These are phyloP conservation scores for Tragelaphus eurycerus DNA, from an alignment of 2,797 vertebrate species.

Conservation along the genomic window DNA sequence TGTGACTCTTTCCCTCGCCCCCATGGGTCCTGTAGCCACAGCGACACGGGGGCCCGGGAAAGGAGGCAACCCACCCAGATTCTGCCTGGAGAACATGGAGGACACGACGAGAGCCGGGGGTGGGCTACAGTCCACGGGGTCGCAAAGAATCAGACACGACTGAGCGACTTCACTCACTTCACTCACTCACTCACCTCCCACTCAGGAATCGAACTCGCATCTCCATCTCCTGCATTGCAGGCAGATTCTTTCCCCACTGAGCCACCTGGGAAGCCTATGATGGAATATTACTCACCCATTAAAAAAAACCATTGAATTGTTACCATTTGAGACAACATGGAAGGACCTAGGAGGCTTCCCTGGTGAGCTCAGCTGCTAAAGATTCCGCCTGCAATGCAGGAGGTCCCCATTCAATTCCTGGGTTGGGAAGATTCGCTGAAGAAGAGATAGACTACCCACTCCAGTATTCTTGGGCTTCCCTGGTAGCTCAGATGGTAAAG, in stretches of 20 bases:
- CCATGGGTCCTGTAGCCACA: too few relatives aligned
- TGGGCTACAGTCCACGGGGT: too few relatives aligned
- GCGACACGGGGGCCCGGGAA: too few relatives aligned
- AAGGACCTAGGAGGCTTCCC: background rate
- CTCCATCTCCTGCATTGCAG: background rate
- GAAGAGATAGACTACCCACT: background rate
- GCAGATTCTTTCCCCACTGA: background rate
- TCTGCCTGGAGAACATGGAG: too few relatives aligned
- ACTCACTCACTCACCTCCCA: background rate
- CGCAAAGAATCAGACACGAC: too few relatives aligned
- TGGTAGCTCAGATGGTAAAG: background rate
- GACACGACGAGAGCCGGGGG: too few relatives aligned
- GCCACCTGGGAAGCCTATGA: background rate
- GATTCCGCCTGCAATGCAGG: background rate
- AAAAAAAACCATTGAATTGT: background rate
- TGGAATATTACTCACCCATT: background rate
- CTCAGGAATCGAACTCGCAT: background rate
- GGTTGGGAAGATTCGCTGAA: background rate
- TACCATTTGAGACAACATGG: background rate
- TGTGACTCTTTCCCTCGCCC: background rate
- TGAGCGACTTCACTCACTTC: too few relatives aligned
- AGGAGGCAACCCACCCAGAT: too few relatives aligned
- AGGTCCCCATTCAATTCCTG: background rate
- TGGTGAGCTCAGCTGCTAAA: background rate
- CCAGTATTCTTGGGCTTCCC: background rate